A percentile compares a stretch with the other conserved stretches of the same genome.
phyloP scores from a whole-genome alignment of 2,113 vertebrate genomes.

The Ginglymostoma cirratum region DNA sequence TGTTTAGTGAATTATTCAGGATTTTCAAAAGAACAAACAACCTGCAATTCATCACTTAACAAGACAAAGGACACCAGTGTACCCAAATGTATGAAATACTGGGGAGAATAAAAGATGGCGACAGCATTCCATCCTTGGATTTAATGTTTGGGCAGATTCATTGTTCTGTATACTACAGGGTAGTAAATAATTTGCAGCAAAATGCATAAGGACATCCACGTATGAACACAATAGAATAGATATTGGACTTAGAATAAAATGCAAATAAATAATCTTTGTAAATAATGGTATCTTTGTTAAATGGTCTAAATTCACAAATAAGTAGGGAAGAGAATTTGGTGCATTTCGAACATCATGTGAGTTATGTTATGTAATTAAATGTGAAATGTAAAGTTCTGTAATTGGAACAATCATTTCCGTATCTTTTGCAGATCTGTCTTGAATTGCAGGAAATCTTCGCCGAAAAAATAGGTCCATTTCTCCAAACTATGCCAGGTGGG shows the following conservation, averaged over 20 bases:
- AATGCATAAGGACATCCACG: not conserved
- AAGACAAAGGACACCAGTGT: not conserved
- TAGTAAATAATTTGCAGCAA: not conserved
- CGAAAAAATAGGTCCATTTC: constrained; percentile 43
- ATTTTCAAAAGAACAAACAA: too few species aligned
- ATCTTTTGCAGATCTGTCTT: constrained; percentile 50
- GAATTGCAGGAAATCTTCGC: constrained; percentile 39
- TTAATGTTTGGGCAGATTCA: not conserved
- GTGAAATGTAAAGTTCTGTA: not conserved
- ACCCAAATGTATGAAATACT: not conserved
- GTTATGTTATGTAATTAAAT: not conserved
- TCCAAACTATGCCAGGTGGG: constrained; percentile 59
- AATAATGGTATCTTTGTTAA: not conserved
- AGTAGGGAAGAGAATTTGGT: not conserved
- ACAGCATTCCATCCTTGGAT: not conserved
- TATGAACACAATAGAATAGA: not conserved
- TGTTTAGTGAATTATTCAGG: too few species aligned
- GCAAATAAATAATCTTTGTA: not conserved
- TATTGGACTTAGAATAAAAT: not conserved
- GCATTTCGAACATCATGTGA: not conserved
- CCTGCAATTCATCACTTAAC: not conserved
- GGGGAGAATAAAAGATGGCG: not conserved
- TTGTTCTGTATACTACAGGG: not conserved
- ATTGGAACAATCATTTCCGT: not conserved
- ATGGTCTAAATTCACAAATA: not conserved